phyloP scores from a whole-genome alignment of 2,113 vertebrate species.

The Prietella phreatophila region DNA sequence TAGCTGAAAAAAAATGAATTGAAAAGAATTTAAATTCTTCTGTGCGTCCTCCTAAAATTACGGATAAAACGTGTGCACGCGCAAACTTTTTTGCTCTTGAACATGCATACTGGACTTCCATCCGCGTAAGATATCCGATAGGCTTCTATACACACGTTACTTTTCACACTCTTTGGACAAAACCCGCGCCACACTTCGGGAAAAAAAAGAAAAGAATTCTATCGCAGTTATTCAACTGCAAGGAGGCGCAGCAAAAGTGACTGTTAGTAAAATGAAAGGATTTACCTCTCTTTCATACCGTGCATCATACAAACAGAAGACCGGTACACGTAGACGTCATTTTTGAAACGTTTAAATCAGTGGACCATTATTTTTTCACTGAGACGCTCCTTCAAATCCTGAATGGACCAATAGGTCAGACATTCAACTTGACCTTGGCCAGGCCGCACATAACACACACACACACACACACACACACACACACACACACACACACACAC shows the following conservation, averaged over 20 bases:
- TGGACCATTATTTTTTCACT: constrained; percentile 44
- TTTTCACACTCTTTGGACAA: constrained; percentile 63
- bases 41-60: neutral
- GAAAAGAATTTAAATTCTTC: neutral
- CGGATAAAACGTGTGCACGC: neutral
- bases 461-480: constrained; percentile 55
- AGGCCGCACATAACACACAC: constrained; percentile 70
- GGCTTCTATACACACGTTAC: constrained; percentile 34
- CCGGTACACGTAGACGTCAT: constrained; percentile 62
- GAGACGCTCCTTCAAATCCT: constrained; percentile 70
- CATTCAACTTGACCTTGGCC: constrained; percentile 99
- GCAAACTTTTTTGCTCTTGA: neutral
- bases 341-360: constrained; percentile 63
- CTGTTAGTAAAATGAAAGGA: neutral
- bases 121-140: neutral
- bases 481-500: too few relatives aligned
- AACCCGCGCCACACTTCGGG: constrained; percentile 28
- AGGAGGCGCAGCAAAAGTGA: neutral
- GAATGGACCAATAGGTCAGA: constrained; percentile 78
- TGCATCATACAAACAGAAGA: constrained; percentile 53
- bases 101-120: constrained; percentile 33
- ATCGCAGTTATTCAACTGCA: neutral
- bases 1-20: neutral
- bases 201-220: too few relatives aligned
- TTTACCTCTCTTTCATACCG: neutral